Base-by-base conservation (phyloP, 2,797 vertebrate genomes). In the Crypturellus tataupa region DNA sequence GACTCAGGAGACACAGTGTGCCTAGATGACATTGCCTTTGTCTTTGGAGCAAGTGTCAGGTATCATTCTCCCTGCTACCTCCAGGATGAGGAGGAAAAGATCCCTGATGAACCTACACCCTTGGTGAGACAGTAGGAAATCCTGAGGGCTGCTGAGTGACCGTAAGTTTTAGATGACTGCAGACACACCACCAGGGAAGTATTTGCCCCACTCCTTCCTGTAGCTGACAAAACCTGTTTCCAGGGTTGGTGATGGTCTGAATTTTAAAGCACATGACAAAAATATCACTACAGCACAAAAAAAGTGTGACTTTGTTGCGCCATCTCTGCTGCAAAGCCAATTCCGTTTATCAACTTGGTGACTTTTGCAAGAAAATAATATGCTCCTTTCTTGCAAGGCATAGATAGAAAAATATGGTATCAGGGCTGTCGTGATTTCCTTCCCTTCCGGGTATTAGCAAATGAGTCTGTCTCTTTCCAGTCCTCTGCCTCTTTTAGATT, bases 91-190 rank as follows among this genome's bases (percentile, higher is more conserved):
- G 13, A 72, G 49, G 51, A 49, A 62, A 55, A 83, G 69, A 44
- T 10, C 42, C 47, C 20, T n/a, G 8, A 23, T 3, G 14, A 79
- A 24, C 20, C 1, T 23, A 27, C 51, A 3, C 0, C 0, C 46
- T 35, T 51, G 0, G 0, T 11, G 65, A 53, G 8, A 0, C 2
- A 63, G 11, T 23, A 19, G 37, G 47, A 27, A 73, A 71, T 21
- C 63, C n/a, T 47, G 20, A 19, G 3, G 24, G 4, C 53, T 18
- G n/a, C 2, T 31, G 9, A 8, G 12, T 21, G 23, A 25, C 37
- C 59, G 15, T 33, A 10, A 5, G 7, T 9, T 77, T 71, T 44
- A 35, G 55, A 12, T 62, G 40, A 58, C 18, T 60, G 46, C 5
- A 40, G 51, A 10, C 12, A 21, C 18, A 5, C 16, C 12, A 6